phyloP scores from a whole-genome alignment of 30 jellyfish, hydroid and myxozoan genomes.

The Chrysaora quinquecirrha region DNA sequence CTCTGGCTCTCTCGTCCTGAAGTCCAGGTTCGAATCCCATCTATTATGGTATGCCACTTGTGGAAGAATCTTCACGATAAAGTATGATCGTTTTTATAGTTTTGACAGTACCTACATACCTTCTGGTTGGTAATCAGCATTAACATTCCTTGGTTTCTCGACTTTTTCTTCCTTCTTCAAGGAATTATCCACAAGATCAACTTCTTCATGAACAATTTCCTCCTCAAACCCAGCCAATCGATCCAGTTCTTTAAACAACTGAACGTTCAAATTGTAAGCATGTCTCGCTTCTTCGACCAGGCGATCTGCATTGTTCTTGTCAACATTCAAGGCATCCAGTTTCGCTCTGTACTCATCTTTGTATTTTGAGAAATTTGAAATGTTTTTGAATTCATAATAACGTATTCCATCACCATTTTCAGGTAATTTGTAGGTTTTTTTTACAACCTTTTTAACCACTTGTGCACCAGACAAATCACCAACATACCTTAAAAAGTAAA shows the following conservation, averaged over 20 bases:
- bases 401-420: conserved; percentile 78
- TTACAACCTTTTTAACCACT: conserved; percentile 63
- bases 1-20: too few relatives aligned
- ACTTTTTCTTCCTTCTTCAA: neutral
- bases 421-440: conserved; percentile 62
- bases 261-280: conserved; percentile 51
- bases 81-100: too few relatives aligned
- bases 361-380: conserved; percentile 43
- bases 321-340: conserved; percentile 56
- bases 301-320: conserved; percentile 48
- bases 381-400: conserved; percentile 56
- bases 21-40: too few relatives aligned
- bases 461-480: conserved; percentile 89
- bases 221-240: conserved; percentile 71
- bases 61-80: too few relatives aligned
- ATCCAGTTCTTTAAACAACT: conserved; percentile 71
- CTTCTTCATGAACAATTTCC: conserved; percentile 68
- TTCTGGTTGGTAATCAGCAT: conserved; percentile 8
- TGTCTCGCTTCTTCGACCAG: conserved; percentile 69
- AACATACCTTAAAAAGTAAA: conserved; percentile 42
- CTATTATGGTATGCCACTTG: too few relatives aligned
- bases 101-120: too few relatives aligned
- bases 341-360: conserved; percentile 51
- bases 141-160: neutral
- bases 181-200: conserved; percentile 6